Base-by-base conservation (phyloP, 2,888 invertebrate species). In the Lissocephala sabroskyi region DNA sequence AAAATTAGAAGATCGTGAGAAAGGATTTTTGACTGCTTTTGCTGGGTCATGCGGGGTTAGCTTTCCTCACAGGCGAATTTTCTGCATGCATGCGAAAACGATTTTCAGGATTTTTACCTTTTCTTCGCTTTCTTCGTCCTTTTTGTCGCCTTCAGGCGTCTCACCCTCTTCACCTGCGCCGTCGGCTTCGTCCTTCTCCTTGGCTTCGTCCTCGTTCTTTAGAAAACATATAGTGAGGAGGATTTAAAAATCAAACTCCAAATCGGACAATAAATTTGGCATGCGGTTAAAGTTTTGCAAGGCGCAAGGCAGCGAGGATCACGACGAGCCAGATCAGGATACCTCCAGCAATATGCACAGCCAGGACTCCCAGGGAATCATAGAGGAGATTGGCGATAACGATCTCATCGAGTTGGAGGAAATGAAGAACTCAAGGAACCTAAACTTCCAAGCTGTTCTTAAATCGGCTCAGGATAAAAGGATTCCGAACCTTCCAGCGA, bases 31-130 rank as follows among this genome's bases (percentile, higher is more conserved):
- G n/a, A 23, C 7, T 23, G 23, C 7, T 23, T 23, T 23, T 23
- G 56, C 73, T 33, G 45, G 13, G 41, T 30, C 68, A 62, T 70
- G 62, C 65, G 19, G 10, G 30, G 26, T 58, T 49, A 59, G 43
- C 49, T 45, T 18, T 13, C 23, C 32, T 43, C 29, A 5, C 39
- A 51, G 40, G 23, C 11, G 28, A 11, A 35, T 35, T 18, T 35
- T 9, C 23, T 33, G 17, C 40, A 9, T 42, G n/a, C 29, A 35
- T 54, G 9, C 11, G 29, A 1, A 1, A 7, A 10, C 23, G 2
- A 9, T 32, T 11, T 9, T n/a, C 5, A 19, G 17, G 10, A 18
- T 6, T 37, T 41, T 59, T 70, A 70, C 68, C 68, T 70, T 70
- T 53, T 74, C 63, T 47, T 68, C 45, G 49, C 47, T 52, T 23